Base-by-base conservation (phyloP, 1,140 invertebrate species). In the Drosophila bifasciata region DNA sequence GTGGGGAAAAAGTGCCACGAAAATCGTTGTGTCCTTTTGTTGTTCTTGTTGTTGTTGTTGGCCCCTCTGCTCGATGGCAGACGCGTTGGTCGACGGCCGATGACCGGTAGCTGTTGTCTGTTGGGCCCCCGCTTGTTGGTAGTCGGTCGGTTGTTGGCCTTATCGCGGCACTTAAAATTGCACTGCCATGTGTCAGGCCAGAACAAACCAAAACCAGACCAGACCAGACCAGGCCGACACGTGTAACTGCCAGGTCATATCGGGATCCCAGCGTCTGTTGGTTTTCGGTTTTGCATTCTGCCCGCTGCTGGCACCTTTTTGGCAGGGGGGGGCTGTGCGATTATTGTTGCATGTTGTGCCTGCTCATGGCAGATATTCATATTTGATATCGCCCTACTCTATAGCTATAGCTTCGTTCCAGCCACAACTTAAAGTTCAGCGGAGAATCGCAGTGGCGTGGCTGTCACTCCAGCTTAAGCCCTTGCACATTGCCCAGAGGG, bases 91-190 rank as follows among this genome's bases (percentile, higher is more conserved):
- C 32, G 11, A 11, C 11, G 11, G 11, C 32, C 32, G 32, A 36
- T 48, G 61, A 28, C 21, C 55, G 68, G 36, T 39, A 19, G 50
- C 6, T 49, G 48, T 25, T 49, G 32, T 23, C 32, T 45, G 63
- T 36, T 46, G 51, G 52, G 61, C 57, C 58, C 32, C 19, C 58
- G 49, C 43, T 72, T 49, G 48, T 36, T 60, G 66, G 41, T 5
- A n/a, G 21, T 16, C 48, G 28, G 17, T 45, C 28, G 19, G 28
- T 21, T 70, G 67, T 58, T 45, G 48, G 67, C 63, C 83, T 86
- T 86, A 86, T 86, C 78, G 83, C 63, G 55, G 74, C 77, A 81
- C 69, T 75, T 85, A 79, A 79, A 68, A 76, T 75, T 76, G 56
- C 67, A 57, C 70, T 75, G 58, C 58, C 57, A 64, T 66, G 61